Evolutionary conservation across 2,797 vertebrate species (phyloP).

Genomic region (Galaxias olidus): DNA sequence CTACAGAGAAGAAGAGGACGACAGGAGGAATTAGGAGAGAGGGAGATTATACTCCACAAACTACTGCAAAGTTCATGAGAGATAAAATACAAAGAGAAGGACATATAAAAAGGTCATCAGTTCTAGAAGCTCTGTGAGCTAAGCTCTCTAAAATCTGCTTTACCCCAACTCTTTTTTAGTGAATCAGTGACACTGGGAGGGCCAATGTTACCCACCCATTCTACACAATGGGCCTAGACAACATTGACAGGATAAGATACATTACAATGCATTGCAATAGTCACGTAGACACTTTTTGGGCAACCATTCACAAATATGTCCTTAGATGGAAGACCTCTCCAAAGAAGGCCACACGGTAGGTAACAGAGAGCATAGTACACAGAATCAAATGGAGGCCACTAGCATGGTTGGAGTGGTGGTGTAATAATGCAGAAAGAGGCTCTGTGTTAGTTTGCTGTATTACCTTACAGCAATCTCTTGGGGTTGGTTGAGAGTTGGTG

Average conservation of each 20-base stretch:
- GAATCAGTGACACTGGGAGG: no score
- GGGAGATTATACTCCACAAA: not conserved
- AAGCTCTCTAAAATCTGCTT: no score
- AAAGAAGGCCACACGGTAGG: constrained; percentile 27
- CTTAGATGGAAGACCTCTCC: constrained; percentile 3
- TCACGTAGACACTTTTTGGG: no score
- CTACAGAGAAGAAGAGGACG: constrained; percentile 50
- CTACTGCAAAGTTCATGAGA: not conserved
- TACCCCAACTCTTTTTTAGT: no score
- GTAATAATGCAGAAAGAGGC: constrained; percentile 52
- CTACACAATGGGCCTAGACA: no score
- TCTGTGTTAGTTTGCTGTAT: constrained; percentile 70
- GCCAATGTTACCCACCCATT: no score
- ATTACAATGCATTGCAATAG: no score
- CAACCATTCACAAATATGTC: constrained; percentile 5
- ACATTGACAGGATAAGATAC: no score
- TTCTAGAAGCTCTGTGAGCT: no score
- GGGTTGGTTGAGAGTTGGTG: constrained; percentile 66
- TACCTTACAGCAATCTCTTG: constrained; percentile 77
- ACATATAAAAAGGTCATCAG: not conserved
- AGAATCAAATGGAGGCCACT: constrained; percentile 41
- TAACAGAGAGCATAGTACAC: constrained; percentile 13
- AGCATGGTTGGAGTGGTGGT: constrained; percentile 40
- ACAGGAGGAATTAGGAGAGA: not conserved
- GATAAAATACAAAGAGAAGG: not conserved